Base-by-base conservation (phyloP, 1,140 invertebrate genomes). In the Lamellibrachia luymesi region DNA sequence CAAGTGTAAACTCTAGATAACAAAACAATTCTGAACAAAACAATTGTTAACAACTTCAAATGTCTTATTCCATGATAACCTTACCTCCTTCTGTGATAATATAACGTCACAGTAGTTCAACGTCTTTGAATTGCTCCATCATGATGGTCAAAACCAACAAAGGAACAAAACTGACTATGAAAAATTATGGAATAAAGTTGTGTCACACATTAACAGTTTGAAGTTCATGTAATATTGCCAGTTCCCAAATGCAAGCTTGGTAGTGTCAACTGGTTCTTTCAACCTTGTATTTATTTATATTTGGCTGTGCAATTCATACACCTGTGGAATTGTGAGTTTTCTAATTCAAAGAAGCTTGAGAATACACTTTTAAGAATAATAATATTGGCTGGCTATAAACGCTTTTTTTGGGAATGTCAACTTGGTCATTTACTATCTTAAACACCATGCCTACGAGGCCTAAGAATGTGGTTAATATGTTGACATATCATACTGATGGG, bases 11-110 rank as follows among this genome's bases (percentile, higher is more conserved):
- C 13, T 80, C 52, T 56, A 56, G 52, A 80, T 38, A 38, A 6
- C 64, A 80, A 80, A 8, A 80, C 64, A 80, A 80, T 13, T 56
- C 6, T 56, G 13, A 56, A 56, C 13, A 13, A 56, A 56, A 56
- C 64, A 80, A 22, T 1, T 80, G 17, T 80, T 80, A 80, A 17
- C 25, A 80, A 80, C 13, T 80, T 17, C 64, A 80, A 80, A 80
- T 80, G 64, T 22, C 64, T 80, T 80, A 80, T 80, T 38, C 7
- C 17, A 80, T 80, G 6, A 13, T 56, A 56, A 22, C 25, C 64
- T 80, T 80, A 80, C 64, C 64, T 80, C 64, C 64, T 80, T 80
- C 64, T 80, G 64, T 80, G 64, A 80, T 80, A 80, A 80, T 22
- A 56, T 56, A 80, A 80, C 1, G 64, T 80, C 17, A 80, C 64